Evolutionary conservation across 92 coral and sea anemone species (phyloP).

Genomic region (Isaurus tuberculatus): DNA sequence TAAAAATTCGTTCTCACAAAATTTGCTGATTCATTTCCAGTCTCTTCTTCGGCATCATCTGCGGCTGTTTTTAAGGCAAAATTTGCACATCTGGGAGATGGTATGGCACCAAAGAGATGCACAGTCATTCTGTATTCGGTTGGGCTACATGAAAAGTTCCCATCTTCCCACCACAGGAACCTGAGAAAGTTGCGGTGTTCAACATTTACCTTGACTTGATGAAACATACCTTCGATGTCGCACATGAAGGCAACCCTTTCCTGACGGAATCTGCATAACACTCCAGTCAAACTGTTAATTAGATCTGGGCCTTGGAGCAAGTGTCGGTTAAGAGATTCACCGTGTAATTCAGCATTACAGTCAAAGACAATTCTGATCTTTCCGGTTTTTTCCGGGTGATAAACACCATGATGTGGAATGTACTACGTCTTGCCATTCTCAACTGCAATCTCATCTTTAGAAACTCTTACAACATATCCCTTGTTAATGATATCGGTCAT

Average conservation of each 20-base stretch:
- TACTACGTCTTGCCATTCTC: constrained; percentile 50
- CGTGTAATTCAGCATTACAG: constrained; percentile 36
- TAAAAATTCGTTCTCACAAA: constrained; percentile 51
- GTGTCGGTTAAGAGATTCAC: constrained; percentile 46
- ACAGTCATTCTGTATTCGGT: constrained; percentile 53
- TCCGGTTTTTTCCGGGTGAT: constrained; percentile 51
- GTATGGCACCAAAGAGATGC: constrained; percentile 49
- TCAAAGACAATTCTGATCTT: constrained; percentile 63
- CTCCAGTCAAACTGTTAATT: constrained; percentile 50
- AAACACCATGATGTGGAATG: constrained; percentile 66
- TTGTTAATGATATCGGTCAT: constrained; percentile 47
- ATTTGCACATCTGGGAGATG: constrained; percentile 53
- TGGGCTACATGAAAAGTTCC: constrained; percentile 10
- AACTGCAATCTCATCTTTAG: constrained; percentile 26
- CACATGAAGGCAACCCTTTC: constrained; percentile 41
- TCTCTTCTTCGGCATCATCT: constrained; percentile 21
- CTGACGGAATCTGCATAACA: constrained; percentile 49
- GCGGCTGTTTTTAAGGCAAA: constrained; percentile 45
- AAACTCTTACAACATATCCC: constrained; percentile 53
- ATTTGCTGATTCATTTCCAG: constrained; percentile 39
- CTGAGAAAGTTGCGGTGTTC: constrained; percentile 29
- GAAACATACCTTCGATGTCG: constrained; percentile 36
- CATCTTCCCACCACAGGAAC: constrained; percentile 59
- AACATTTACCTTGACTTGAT: constrained; percentile 36
- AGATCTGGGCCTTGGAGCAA: constrained; percentile 55